Conservation (phyloP, 2,113 vertebrate genomes). For the Eupsittula cactorum region DNA sequence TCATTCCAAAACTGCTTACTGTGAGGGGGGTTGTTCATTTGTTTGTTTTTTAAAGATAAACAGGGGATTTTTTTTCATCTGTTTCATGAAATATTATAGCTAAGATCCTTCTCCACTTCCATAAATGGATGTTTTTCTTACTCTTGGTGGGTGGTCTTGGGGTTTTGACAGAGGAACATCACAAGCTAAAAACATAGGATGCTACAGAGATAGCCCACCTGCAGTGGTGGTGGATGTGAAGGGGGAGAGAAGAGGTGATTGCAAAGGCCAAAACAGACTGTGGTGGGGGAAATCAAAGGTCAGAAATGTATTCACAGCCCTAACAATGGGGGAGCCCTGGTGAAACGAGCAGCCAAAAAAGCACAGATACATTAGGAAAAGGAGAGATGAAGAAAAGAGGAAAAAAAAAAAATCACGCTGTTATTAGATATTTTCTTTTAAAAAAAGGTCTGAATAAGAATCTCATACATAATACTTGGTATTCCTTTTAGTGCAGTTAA, state of each 20-base stretch:
- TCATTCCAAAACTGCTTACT: constrained; percentile 18
- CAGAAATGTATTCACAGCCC: constrained; percentile 54
- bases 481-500: not conserved
- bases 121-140: constrained; percentile 73
- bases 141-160: constrained; percentile 70
- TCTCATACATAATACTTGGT: not conserved
- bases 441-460: not conserved
- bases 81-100: constrained; percentile 64
- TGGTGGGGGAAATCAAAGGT: constrained; percentile 53
- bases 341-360: constrained; percentile 47
- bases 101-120: constrained; percentile 55
- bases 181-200: constrained; percentile 64
- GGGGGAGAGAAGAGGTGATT: constrained; percentile 52
- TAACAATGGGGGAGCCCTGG: constrained; percentile 10
- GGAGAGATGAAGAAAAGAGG: not conserved
- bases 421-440: not conserved
- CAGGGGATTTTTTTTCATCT: not conserved
- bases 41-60: constrained; percentile 66
- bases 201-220: constrained; percentile 67
- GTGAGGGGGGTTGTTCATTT: constrained; percentile 35
- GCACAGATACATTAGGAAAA: constrained; percentile 3
- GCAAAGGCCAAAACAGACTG: constrained; percentile 62
- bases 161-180: constrained; percentile 56
- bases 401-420: constrained; percentile 12
- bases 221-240: constrained; percentile 48